Conservation (phyloP, 2,888 invertebrate species). For the Lysandra coridon region DNA sequence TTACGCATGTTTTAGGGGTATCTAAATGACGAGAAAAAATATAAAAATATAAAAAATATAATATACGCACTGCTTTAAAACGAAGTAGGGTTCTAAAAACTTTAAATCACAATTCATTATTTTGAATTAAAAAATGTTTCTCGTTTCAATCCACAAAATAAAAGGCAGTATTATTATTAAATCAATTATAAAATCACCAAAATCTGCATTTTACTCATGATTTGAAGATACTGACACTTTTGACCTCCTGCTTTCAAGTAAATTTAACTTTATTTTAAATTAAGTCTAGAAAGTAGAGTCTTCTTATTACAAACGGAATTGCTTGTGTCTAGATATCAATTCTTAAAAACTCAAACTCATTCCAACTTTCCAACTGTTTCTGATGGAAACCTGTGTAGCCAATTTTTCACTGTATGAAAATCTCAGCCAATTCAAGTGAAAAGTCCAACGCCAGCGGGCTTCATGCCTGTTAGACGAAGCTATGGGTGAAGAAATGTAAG, state of each 20-base stretch:
- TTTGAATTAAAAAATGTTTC: too few species aligned
- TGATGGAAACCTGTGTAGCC: slow-evolving; percentile 33
- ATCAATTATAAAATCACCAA: too few species aligned
- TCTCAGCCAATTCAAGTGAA: slow-evolving; percentile 33
- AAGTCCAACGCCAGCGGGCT: slow-evolving; percentile 30
- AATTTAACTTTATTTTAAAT: not conserved
- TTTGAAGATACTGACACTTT: not conserved
- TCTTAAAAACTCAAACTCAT: slow-evolving; percentile 32
- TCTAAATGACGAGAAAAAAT: too few species aligned
- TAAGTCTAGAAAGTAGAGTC: not conserved
- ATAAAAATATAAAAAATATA: too few species aligned
- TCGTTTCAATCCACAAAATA: too few species aligned
- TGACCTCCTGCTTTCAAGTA: slow-evolving; percentile 10
- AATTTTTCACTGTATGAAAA: slow-evolving; percentile 34
- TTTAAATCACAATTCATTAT: too few species aligned
- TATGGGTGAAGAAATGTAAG: not conserved
- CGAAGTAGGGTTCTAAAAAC: too few species aligned
- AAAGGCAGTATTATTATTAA: too few species aligned
- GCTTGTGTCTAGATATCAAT: slow-evolving; percentile 28
- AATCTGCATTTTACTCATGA: not conserved
- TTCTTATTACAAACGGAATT: slow-evolving; percentile 23
- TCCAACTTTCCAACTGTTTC: slow-evolving; percentile 32
- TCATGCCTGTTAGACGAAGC: slow-evolving; percentile 3
- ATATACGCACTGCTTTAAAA: too few species aligned
- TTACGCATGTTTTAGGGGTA: not conserved